These are phyloP conservation scores for Pipistrellus pipistrellus DNA, from an alignment of 2,797 vertebrate species.

Conservation along the genomic window DNA sequence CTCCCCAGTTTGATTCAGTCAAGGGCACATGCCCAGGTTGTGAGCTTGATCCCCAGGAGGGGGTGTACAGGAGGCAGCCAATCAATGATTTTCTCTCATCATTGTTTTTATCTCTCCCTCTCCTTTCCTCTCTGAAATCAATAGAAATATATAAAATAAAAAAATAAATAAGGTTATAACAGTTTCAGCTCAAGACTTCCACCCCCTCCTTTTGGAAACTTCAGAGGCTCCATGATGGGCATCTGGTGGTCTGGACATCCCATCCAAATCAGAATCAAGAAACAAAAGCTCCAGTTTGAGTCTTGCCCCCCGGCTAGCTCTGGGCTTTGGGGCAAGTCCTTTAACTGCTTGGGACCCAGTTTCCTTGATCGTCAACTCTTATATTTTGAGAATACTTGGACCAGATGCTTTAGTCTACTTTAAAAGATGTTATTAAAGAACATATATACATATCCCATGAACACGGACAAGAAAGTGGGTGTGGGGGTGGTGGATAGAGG, in stretches of 20 bases:
- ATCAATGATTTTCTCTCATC: no score
- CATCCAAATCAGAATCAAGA: background rate
- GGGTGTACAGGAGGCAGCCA: no score
- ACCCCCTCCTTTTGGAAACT: background rate
- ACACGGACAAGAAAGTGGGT: background rate
- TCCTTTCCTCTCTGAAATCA: no score
- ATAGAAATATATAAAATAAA: no score
- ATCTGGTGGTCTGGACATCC: background rate
- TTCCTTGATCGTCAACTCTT: conserved; percentile 10
- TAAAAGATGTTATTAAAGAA: background rate
- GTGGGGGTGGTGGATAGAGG: background rate
- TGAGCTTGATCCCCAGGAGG: no score
- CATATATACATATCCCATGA: background rate
- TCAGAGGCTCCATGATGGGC: background rate
- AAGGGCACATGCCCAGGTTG: no score
- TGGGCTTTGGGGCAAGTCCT: background rate
- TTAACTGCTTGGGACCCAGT: background rate
- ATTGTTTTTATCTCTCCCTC: no score
- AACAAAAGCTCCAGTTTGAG: background rate
- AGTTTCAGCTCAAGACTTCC: conserved; percentile 38
- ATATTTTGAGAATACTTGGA: conserved; percentile 3
- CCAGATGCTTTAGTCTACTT: background rate
- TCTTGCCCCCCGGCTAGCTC: background rate
- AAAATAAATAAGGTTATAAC: background rate
- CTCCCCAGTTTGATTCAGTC: no score